Evolutionary conservation across 2,113 vertebrate genomes (phyloP), one percentile per base, ranked within the genome.

Genomic region (Colaptes auratus): DNA sequence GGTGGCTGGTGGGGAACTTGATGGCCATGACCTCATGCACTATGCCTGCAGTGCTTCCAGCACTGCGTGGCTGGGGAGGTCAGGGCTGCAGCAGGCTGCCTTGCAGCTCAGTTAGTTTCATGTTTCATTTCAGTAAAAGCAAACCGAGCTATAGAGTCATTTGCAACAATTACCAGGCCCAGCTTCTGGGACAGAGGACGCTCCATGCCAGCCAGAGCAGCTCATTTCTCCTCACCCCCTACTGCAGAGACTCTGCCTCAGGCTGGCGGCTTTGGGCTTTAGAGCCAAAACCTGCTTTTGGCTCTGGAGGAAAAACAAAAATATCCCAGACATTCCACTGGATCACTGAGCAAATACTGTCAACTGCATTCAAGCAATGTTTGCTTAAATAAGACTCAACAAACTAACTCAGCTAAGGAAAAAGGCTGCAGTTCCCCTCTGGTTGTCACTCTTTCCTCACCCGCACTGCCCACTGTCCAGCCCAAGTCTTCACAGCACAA

Each of bases 251-350:
- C 70, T 93, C 82, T 82, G 80, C 69, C 65, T 75, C 39, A n/a
- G 69, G 60, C 93, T 53, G 48, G 91, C 18, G 21, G 58, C 63
- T 82, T 70, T n/a, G 48, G 58, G 58, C 85, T 25, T 65, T 23
- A 70, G 31, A 89, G 73, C 73, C 69, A 91, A 94, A 69, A 89
- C 10, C 53, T 23, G 31, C n/a, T 35, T 65, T 89, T 82, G 85
- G 63, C 77, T 80, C 58, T 25, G 30, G 19, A 87, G 33, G 30
- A 84, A 90, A 93, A 93, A 58, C 73, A 92, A 95, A 96, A 95
- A 95, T 93, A 96, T 91, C 91, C 92, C 88, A 95, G 89, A 95
- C 89, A 97, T 96, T 97, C 94, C 93, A 89, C 25, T 79, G 81
- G 79, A 86, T 87, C 82, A 92, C 78, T 85, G 69, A 85, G 80